A percentile compares a stretch with the other conserved stretches of the same genome.
These are phyloP conservation scores for Augochlorella aurata DNA, from an alignment of 2,888 invertebrate genomes.

Conservation along the genomic window DNA sequence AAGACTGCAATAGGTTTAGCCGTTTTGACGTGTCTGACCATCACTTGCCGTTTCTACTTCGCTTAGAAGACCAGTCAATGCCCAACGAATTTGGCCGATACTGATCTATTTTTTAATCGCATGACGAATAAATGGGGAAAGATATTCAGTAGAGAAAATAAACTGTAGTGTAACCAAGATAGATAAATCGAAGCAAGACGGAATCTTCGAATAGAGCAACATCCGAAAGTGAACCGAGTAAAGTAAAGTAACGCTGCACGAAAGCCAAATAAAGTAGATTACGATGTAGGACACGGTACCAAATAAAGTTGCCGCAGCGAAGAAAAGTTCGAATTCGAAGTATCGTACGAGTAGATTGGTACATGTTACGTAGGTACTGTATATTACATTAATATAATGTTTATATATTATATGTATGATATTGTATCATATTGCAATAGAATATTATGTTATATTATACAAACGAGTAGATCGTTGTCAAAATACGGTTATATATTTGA, in stretches of 20 bases:
- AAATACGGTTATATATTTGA: conserved; percentile 23
- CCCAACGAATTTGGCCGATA: too few species aligned
- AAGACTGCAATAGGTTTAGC: too few species aligned
- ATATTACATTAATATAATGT: not conserved
- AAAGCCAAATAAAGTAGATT: not conserved
- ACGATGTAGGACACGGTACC: not conserved
- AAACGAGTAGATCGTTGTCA: not conserved
- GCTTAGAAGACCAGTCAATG: too few species aligned
- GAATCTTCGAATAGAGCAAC: not conserved
- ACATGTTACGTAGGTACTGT: not conserved
- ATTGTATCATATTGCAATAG: too few species aligned
- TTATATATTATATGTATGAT: too few species aligned
- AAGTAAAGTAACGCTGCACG: not conserved
- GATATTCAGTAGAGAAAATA: not conserved
- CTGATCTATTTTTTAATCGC: not conserved
- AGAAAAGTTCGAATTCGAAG: not conserved
- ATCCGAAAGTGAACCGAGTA: not conserved
- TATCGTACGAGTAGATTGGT: not conserved
- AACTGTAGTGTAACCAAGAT: not conserved
- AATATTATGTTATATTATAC: not conserved
- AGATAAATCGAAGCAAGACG: too few species aligned
- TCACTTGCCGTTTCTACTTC: too few species aligned
- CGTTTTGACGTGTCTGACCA: too few species aligned
- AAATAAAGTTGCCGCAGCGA: not conserved
- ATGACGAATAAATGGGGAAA: not conserved